A percentile compares a stretch with the other conserved stretches of the same genome.
phyloP scores from a whole-genome alignment of 2,113 vertebrate genomes.

The human (Homo sapiens) region GRCh38 chr14:52996501-52997000 shows the following conservation, averaged over 20 bases:
- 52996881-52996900: not conserved
- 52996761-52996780: not conserved
- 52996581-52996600: not conserved
- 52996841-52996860: not conserved
- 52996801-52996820: not conserved
- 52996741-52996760: not conserved
- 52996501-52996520: not conserved
- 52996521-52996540: not conserved
- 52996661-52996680: not conserved
- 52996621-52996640: not conserved
- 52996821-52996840: not conserved
- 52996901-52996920: not conserved
- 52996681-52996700: not conserved
- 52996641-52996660: not conserved
- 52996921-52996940: not conserved
- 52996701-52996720: not conserved
- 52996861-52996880: not conserved
- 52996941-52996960: not conserved
- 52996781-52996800: not conserved
- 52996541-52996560: not conserved
- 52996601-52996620: not conserved
- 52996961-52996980: not conserved
- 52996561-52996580: not conserved
- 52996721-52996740: slow-evolving; percentile 1
- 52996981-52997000: not conserved